Conservation (phyloP, 1,140 invertebrate genomes). For the Penaeus chinensis region DNA sequence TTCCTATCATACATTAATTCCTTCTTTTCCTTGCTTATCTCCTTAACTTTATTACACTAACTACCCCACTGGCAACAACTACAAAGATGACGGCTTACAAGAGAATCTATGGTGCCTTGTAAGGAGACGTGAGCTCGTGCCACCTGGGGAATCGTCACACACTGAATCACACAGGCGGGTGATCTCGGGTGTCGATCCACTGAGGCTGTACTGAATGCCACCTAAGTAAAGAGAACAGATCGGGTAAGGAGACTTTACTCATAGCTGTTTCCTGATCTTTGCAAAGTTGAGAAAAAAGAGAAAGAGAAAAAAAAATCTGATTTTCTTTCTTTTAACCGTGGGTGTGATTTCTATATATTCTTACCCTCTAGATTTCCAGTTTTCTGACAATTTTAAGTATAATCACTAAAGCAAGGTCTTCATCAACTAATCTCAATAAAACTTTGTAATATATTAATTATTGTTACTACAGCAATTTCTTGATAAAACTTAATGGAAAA, state of each 20-base stretch:
- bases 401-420: no score
- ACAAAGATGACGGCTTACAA: slow-evolving; percentile 69
- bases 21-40: no score
- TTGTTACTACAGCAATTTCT: no score
- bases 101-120: slow-evolving; percentile 73
- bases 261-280: neutral
- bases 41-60: neutral
- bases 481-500: no score
- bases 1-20: no score
- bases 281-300: neutral
- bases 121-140: slow-evolving; percentile 73
- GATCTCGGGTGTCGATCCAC: slow-evolving; percentile 55
- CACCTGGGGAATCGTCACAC: slow-evolving; percentile 56
- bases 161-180: slow-evolving; percentile 46
- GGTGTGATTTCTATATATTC: no score
- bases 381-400: no score
- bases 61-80: neutral
- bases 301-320: no score
- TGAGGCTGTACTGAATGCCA: slow-evolving; percentile 55
- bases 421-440: no score
- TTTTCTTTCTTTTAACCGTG: no score
- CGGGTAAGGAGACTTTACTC: neutral
- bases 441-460: no score
- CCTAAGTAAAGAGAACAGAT: slow-evolving; percentile 14
- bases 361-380: no score